Base-by-base conservation (phyloP, 2,797 vertebrate genomes). In the Sebastes miniatus region DNA sequence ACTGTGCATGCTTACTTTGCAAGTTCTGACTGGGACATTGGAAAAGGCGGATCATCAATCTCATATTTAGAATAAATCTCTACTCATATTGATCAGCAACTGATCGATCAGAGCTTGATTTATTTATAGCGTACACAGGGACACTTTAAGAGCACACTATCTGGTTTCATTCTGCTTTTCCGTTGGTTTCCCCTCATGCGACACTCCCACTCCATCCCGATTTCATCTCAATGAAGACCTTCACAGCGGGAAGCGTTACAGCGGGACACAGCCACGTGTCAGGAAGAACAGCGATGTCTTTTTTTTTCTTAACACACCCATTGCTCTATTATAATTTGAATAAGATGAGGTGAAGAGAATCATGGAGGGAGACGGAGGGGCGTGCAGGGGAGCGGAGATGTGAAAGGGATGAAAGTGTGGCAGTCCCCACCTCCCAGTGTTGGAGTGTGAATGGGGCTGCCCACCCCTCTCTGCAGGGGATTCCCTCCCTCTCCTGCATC, bases 391-490 rank as follows among this genome's bases (percentile, higher is more conserved):
- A 77, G 32, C 29, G 4, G 32, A 52, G 36, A 74, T 56, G 69
- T 81, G 77, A 87, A 88, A 84, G 61, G 75, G 80, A 80, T 81
- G 66, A 85, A 86, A 89, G 76, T 71, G 78, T 87, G 73, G 59
- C 10, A 9, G 69, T 73, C 80, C 65, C 72, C 85, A 75, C 74
- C 76, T 81, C 78, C 66, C 24, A 25, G 77, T 87, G 73, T 80
- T 83, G 20, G 63, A 57, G 76, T 89, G 72, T 88, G 85, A 93
- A 90, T 86, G 80, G 83, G 83, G 78, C 83, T 76, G 80, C 84
- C 81, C 83, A 83, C 71, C 86, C 79, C 73, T 80, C 73, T 86
- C 81, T 86, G 67, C 83, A 86, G 71, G 89, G 79, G 84, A 76
- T 66, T 72, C n/a, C 57, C 71, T 84, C 70, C 52, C 59, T 69